Percentiles rank a stretch among this genome's conserved stretches.
These are phyloP conservation scores for Pelochelys cantorii DNA, from an alignment of 2,797 vertebrate genomes.

Conservation along the genomic window DNA sequence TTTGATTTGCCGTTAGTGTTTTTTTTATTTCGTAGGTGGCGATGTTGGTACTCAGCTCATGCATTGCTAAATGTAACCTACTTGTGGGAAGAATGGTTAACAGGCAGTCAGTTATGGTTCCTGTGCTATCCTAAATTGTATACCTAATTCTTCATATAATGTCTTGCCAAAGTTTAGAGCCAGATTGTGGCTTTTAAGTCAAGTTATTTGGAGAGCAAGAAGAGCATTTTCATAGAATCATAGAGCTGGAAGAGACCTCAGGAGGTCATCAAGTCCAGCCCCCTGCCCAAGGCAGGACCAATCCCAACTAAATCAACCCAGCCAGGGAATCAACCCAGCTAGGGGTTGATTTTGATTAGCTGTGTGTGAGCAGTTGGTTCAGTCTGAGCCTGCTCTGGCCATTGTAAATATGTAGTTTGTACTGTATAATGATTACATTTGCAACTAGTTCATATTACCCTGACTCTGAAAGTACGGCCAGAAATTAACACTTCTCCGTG, in stretches of 20 bases:
- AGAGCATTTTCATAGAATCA: background rate
- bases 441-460: background rate
- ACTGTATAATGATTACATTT: background rate
- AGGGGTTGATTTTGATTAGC: too few relatives aligned
- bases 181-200: fast-evolving
- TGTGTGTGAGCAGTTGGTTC: background rate
- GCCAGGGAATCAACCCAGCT: too few relatives aligned
- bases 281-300: too few relatives aligned
- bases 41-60: background rate
- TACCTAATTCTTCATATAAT: background rate
- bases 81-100: background rate
- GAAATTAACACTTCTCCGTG: background rate
- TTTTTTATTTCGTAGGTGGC: background rate
- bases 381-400: background rate
- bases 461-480: background rate
- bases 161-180: background rate
- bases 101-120: background rate
- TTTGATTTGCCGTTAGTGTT: background rate
- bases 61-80: background rate
- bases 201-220: background rate
- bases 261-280: too few relatives aligned
- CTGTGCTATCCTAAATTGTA: background rate
- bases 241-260: too few relatives aligned
- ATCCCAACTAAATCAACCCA: too few relatives aligned
- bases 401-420: fast-evolving